Percentiles rank a stretch among this genome's conserved stretches.
phyloP scores from a whole-genome alignment of 2,888 invertebrate genomes.

The Lepidonotus clava region DNA sequence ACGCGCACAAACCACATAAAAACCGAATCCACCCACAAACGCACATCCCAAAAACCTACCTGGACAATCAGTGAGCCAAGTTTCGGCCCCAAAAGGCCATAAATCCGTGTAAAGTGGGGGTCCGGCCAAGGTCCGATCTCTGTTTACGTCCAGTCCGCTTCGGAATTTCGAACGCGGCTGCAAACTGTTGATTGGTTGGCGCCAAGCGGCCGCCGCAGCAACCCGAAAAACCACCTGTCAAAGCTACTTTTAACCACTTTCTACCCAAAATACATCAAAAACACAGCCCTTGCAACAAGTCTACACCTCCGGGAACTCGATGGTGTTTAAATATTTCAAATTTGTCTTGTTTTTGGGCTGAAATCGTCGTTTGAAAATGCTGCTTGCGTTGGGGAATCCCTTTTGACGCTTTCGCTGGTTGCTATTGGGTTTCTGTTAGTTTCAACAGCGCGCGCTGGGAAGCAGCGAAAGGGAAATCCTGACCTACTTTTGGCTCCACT shows the following conservation, averaged over 20 bases:
- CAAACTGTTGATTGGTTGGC: constrained; percentile 46
- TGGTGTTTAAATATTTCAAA: neutral
- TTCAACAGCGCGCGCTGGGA: neutral
- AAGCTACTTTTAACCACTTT: too few relatives aligned
- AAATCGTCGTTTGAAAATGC: neutral
- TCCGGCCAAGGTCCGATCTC: neutral
- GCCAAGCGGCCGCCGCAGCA: neutral
- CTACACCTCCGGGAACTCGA: neutral
- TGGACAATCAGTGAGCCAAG: neutral
- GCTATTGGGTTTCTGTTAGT: too few relatives aligned
- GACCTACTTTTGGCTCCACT: too few relatives aligned
- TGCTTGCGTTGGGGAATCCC: neutral
- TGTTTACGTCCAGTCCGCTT: constrained; percentile 34
- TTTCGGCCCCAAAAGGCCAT: neutral
- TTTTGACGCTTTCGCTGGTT: neutral
- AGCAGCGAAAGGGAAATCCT: neutral
- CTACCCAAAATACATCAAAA: too few relatives aligned
- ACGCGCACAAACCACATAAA: too few relatives aligned
- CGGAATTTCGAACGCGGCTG: constrained; percentile 49
- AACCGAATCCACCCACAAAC: too few relatives aligned
- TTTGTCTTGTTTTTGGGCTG: neutral
- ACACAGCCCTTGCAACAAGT: too few relatives aligned
- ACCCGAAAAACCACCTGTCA: neutral
- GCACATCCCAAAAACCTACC: too few relatives aligned
- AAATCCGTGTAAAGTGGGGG: neutral